Evolutionary conservation across 2,797 vertebrate species (phyloP), one percentile per base, ranked within the genome.

Genomic region (Diglossa cyanea): DNA sequence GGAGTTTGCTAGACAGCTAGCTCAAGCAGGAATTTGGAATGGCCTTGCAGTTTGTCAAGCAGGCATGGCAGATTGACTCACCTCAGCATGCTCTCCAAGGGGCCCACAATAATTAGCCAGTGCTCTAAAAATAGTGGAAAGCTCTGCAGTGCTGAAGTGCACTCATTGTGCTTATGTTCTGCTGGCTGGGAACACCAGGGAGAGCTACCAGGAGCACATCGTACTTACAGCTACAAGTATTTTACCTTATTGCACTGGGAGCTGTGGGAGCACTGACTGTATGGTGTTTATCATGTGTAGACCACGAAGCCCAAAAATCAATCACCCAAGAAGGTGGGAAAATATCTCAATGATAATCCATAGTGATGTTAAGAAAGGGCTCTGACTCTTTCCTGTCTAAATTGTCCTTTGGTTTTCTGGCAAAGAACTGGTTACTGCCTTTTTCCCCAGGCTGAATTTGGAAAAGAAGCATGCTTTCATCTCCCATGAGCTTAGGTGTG

Each of bases 381-480:
- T 70, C 47, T 66, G 53, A 26, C 39, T 79, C 31, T 31, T 66
- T 58, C 42, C 30, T 14, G 76, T 91, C 47, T 61, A 68, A 81
- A 75, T n/a, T 57, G 30, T 44, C 15, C 13, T 77, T 81, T 67
- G 31, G 2, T 76, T 82, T 85, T 86, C n/a, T 72, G 39, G 15
- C 33, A 77, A 77, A 71, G 83, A 62, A n/a, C 1, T 63, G 53
- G 10, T 78, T 63, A 17, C 26, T 61, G 35, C 40, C 55, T 63
- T 91, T 86, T 50, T 24, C 35, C 45, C 16, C 50, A 30, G 17
- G 39, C 19, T 77, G 35, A 61, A 80, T 90, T 83, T 93, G 61
- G 45, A 28, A 45, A 75, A 79, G 55, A 6, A 30, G 21, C 48
- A 25, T 67, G 24, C 9, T 7, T 76, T 82, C 33, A 55, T 63